phyloP scores from a whole-genome alignment of 2,888 invertebrate genomes.

The Rapana venosa region DNA sequence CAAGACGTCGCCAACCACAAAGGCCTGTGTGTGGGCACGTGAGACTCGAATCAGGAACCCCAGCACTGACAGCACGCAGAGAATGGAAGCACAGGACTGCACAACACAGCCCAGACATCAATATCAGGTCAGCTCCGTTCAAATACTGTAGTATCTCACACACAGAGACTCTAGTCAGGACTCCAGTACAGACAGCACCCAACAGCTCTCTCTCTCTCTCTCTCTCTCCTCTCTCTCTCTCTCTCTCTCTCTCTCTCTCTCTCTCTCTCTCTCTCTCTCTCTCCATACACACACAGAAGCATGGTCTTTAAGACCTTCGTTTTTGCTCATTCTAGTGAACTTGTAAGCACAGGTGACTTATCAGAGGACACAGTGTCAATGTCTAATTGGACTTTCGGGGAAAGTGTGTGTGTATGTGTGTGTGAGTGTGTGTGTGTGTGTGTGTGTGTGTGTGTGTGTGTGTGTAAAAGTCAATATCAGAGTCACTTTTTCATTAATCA shows the following conservation, averaged over 20 bases:
- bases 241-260: not conserved
- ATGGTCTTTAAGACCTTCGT: too few relatives aligned
- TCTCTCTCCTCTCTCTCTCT: not conserved
- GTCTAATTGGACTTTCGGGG: not conserved
- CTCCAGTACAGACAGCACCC: not conserved
- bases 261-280: not conserved
- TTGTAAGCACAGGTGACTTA: too few relatives aligned
- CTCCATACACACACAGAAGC: too few relatives aligned
- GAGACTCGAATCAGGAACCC: not conserved
- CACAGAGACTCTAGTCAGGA: too few relatives aligned
- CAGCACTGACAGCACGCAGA: slow-evolving; percentile 2
- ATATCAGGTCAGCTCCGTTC: too few relatives aligned
- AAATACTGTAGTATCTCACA: too few relatives aligned
- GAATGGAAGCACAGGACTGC: not conserved
- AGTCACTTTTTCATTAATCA: not conserved
- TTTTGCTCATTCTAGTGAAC: too few relatives aligned
- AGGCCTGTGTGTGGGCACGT: not conserved
- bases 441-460: slow-evolving; percentile 17
- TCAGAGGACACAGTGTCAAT: not conserved
- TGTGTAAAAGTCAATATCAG: not conserved
- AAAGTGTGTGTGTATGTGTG: not conserved
- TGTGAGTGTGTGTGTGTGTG: not conserved
- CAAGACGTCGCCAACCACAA: not conserved
- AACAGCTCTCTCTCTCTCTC: not conserved
- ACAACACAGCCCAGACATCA: not conserved